Evolutionary conservation across 2,888 invertebrate species (phyloP), one percentile per base, ranked within the genome.

Genomic region (Aelia acuminata): DNA sequence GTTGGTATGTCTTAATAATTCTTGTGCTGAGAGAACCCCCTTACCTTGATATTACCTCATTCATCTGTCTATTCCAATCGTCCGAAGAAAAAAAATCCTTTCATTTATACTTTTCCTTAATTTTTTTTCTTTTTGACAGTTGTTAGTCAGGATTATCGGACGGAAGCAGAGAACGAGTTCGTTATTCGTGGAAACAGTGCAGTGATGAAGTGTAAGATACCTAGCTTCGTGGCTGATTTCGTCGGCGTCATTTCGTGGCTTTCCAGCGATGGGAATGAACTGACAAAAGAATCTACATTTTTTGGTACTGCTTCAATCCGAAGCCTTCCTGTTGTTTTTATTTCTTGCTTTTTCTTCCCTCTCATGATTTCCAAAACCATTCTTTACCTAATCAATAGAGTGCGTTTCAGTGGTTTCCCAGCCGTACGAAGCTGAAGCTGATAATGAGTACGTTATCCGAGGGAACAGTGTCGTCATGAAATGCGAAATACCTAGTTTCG

Each of bases 401-500:
- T 86, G 20, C 48, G 39, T 87, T 87, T 87, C 87, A 87, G 97
- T 96, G 92, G 96, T 96, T 91, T 94, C 96, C 89, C 96, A 97
- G 93, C 94, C 94, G 91, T 97, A 96, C 93, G 96, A 96, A 92
- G 96, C 96, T 80, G 96, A 96, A 91, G 96, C 96, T 89, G 96
- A 96, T 93, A 96, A 97, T 93, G 97, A 97, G 92, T 97, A 97
- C 93, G 97, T 96, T 89, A 97, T 97, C 92, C 95, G 96, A 91
- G 97, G 97, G 91, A 97, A 97, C 93, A 95, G 97, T 91, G 97
- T 97, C 90, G 96, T 97, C 90, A 94, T 97, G 92, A 97, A 97
- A 93, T 97, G 97, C 93, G 96, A 96, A 91, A 96, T 97, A 91
- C 98, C 98, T 85, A 97, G 97, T 90, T 98, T 97, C 93, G 97